A percentile compares a stretch with the other conserved stretches of the same genome.
Conservation (phyloP, 2,888 invertebrate species). For the Andricus curvator region DNA sequence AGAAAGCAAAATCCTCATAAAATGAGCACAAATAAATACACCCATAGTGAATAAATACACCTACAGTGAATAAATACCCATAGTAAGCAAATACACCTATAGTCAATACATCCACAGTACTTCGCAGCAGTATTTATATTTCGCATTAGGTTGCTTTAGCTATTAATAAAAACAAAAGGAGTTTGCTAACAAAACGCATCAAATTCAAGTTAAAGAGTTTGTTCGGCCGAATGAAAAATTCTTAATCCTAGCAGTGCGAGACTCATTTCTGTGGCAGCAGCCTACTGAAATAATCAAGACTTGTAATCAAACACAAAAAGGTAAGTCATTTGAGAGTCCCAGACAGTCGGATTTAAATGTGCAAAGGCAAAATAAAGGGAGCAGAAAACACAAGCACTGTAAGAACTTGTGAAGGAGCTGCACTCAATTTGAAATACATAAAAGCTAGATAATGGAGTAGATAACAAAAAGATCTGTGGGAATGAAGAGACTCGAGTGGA, state of each 20-base stretch:
- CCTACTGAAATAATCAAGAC: slow-evolving; percentile 19
- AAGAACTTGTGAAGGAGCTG: slow-evolving; percentile 7
- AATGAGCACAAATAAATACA: no score
- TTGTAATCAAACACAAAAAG: slow-evolving; percentile 31
- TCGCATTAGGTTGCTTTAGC: background rate
- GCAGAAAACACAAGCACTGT: slow-evolving; percentile 6
- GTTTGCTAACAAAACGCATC: slow-evolving; percentile 8
- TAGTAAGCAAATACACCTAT: no score
- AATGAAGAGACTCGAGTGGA: background rate
- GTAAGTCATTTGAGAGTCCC: slow-evolving; percentile 30
- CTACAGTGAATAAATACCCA: no score
- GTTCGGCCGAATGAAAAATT: background rate
- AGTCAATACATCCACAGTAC: no score
- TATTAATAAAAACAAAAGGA: background rate
- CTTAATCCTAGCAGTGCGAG: background rate
- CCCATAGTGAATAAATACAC: no score
- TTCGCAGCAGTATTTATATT: background rate
- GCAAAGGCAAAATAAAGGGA: slow-evolving; percentile 31
- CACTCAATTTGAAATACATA: slow-evolving; percentile 8
- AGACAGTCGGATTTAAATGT: slow-evolving; percentile 21
- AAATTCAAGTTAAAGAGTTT: slow-evolving; percentile 5
- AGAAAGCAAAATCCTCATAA: no score
- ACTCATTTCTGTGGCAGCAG: slow-evolving; percentile 5
- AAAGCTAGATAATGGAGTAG: slow-evolving; percentile 28
- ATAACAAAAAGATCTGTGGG: background rate